Evolutionary conservation across 2,797 vertebrate genomes (phyloP).

Genomic region (Acanthopagrus latus): DNA sequence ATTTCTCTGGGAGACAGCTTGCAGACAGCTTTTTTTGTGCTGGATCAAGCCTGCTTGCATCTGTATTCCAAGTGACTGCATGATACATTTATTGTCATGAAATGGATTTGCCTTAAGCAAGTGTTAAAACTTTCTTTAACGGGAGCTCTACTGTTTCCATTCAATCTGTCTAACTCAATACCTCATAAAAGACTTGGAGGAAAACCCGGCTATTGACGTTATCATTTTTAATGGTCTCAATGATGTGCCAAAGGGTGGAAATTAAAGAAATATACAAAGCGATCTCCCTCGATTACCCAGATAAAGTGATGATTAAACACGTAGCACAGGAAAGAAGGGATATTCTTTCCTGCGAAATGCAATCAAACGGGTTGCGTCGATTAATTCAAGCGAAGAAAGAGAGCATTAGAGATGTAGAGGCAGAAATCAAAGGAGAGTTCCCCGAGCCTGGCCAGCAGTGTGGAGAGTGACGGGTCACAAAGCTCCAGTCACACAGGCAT

Average conservation of each 20-base stretch:
- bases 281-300: conserved; percentile 24
- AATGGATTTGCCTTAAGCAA: conserved; percentile 40
- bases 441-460: conserved; percentile 7
- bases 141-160: conserved; percentile 44
- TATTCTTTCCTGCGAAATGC: conserved; percentile 17
- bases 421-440: conserved; percentile 7
- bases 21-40: conserved; percentile 1
- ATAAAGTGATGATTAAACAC: conserved; percentile 34
- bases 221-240: conserved; percentile 37
- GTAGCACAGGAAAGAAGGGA: not conserved
- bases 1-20: not conserved
- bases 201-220: conserved; percentile 29
- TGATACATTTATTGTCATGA: conserved; percentile 41
- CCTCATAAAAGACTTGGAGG: conserved; percentile 48
- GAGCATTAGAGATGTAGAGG: not conserved
- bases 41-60: conserved; percentile 16
- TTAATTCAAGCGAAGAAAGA: conserved; percentile 12
- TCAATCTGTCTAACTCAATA: conserved; percentile 40
- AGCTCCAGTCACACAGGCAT: conserved; percentile 56
- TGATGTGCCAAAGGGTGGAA: conserved; percentile 35
- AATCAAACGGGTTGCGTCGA: conserved; percentile 17
- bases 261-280: conserved; percentile 41
- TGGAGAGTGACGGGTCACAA: conserved; percentile 30
- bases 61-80: conserved; percentile 41
- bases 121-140: conserved; percentile 26